phyloP scores from a whole-genome alignment of 2,113 vertebrate genomes.

The Neotoma lepida region DNA sequence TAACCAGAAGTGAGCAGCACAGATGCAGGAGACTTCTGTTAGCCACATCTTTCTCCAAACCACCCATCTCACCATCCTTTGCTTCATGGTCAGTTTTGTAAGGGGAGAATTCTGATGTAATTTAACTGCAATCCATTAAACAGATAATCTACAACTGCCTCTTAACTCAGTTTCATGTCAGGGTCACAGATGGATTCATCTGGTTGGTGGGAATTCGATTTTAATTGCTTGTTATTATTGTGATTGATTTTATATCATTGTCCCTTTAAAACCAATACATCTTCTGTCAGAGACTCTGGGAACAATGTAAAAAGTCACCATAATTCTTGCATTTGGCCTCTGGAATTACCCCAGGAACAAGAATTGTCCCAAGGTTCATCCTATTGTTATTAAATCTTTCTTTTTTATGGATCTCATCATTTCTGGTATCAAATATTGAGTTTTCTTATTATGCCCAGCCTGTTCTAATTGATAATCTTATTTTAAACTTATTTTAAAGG shows the following conservation, averaged over 20 bases:
- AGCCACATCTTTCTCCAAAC: neutral
- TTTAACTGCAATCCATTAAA: too few relatives aligned
- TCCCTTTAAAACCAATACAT: neutral
- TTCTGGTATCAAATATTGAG: too few relatives aligned
- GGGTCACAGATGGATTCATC: neutral
- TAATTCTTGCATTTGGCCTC: neutral
- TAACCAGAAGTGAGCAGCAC: neutral
- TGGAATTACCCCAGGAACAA: neutral
- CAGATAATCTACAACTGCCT: neutral
- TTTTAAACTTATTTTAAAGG: constrained; percentile 14
- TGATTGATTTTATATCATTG: neutral
- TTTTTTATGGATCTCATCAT: neutral
- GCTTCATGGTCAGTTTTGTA: neutral
- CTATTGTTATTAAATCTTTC: neutral
- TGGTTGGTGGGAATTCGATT: neutral
- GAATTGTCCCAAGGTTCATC: neutral
- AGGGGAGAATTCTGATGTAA: neutral
- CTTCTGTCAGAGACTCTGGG: neutral
- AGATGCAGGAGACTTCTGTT: neutral
- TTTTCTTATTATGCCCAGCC: neutral
- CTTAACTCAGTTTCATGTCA: neutral
- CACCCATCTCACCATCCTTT: neutral
- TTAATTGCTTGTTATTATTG: neutral
- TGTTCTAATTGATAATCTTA: neutral
- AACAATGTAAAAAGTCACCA: neutral